Base-by-base conservation (phyloP, 2,797 vertebrate species). In the Hydrocynus forskahlii region DNA sequence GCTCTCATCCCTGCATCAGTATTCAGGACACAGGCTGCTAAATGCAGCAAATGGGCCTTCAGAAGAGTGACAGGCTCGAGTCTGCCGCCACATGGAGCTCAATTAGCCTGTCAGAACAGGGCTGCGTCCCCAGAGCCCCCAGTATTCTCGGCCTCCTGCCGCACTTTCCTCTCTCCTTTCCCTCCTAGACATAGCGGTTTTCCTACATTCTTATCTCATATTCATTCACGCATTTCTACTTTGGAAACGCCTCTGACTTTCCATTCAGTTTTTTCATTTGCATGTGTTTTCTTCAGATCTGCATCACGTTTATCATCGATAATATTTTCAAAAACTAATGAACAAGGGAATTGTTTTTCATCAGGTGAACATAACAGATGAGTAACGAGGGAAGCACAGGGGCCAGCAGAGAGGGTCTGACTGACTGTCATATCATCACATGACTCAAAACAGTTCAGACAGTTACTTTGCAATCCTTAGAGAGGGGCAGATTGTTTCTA, bases 41-140 rank as follows among this genome's bases (percentile, higher is more conserved):
- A 92, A 86, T 86, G 87, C 88, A 90, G 91, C 91, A 93, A 93
- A 93, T 91, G 88, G 88, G 76, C 89, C 88, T 90, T 92, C 87
- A 89, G 84, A 81, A 88, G 90, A 92, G 88, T 91, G 92, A 93
- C 90, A 92, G 88, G 89, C 86, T 87, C 23, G 88, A 83, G 89
- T 88, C 90, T 59, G 81, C 89, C 87, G 83, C 90, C 88, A 89
- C 91, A 88, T 87, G 73, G 84, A 85, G 88, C 92, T 93, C 92
- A 94, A 95, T 95, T 94, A 94, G 93, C 89, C 91, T 91, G 88
- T 86, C 86, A 90, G 89, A 92, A 84, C 80, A 85, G 85, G 80
- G 75, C 77, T 29, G 79, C 77, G 67, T 90, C 93, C 90, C 90
- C 48, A 79, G 90, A 89, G 93, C 16, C 79, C 69, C 69, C n/a